Base-by-base conservation (phyloP, 2,888 invertebrate species). In the Acleris sparsana region DNA sequence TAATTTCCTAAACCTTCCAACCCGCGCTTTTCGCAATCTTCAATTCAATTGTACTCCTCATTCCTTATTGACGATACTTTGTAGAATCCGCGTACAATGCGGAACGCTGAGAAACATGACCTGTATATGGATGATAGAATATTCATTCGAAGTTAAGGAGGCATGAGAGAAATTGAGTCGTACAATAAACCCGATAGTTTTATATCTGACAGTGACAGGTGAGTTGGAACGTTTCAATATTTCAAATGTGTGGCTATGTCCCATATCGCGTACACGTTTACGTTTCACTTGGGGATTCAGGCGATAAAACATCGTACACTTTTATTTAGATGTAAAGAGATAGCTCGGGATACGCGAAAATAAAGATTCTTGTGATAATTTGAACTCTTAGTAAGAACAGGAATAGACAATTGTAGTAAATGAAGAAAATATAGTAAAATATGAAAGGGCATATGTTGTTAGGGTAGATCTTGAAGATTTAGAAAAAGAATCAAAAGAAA, bases 141-240 rank as follows among this genome's bases (percentile, higher is more conserved):
- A 83, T 83, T 83, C 80, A 84, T 82, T 77, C 77, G 71, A 74
- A 75, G 71, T 57, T 43, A 57, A 57, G 76, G 74, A 73, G 71
- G 74, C 76, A 74, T 76, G 79, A 76, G 83, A 86, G 86, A 87
- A 87, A 83, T 73, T 78, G 79, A 79, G 76, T 79, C 78, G 76
- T 75, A 80, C 77, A 84, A 85, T 88, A 89, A 89, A 87, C 80
- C 73, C 74, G 77, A 83, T 86, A 85, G 87, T 87, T 86, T 87
- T 84, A 84, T 82, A 80, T 79, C 77, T 70, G 70, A 63, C 71
- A 76, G 74, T 76, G 83, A 83, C 88, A 88, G 88, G 88, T 88
- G 87, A 80, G 76, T 71, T 61, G 25, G 53, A 49, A 62, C 52
- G 63, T 68, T 61, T 65, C 68, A 65, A 68, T 68, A 68, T 58